A percentile compares a stretch with the other conserved stretches of the same genome.
Conservation (phyloP, 2,888 invertebrate species). For the Tromatobia lineatoria region DNA sequence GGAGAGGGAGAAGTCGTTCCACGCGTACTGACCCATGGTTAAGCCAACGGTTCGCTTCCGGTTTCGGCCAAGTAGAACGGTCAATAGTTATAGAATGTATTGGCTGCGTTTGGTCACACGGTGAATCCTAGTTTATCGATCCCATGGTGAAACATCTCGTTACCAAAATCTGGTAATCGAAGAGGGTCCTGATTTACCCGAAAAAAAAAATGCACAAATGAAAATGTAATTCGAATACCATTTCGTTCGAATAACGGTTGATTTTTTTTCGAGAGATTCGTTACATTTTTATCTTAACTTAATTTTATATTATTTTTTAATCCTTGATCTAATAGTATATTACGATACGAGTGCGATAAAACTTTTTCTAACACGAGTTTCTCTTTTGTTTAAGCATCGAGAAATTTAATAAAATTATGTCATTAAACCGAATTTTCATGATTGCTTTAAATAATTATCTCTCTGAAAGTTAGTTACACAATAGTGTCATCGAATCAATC, state of each 20-base stretch:
- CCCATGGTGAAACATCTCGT: constrained; percentile 4
- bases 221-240: neutral
- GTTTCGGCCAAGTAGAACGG: constrained; percentile 29
- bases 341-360: too few relatives aligned
- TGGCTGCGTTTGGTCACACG: neutral
- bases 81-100: constrained; percentile 24
- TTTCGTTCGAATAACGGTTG: neutral
- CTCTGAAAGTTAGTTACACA: too few relatives aligned
- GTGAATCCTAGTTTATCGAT: constrained; percentile 12
- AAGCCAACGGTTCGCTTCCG: constrained; percentile 37
- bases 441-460: too few relatives aligned
- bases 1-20: neutral
- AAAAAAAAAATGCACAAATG: neutral
- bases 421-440: too few relatives aligned
- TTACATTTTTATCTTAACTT: too few relatives aligned
- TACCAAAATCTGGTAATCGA: constrained; percentile 1
- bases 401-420: too few relatives aligned
- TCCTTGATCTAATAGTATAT: too few relatives aligned
- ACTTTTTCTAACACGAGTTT: too few relatives aligned
- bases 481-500: too few relatives aligned
- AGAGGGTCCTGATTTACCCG: neutral
- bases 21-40: constrained; percentile 1
- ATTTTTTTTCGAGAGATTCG: too few relatives aligned
- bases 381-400: too few relatives aligned
- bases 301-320: too few relatives aligned